Conservation (phyloP, 2,888 invertebrate species). For the Anthophora plumipes region DNA sequence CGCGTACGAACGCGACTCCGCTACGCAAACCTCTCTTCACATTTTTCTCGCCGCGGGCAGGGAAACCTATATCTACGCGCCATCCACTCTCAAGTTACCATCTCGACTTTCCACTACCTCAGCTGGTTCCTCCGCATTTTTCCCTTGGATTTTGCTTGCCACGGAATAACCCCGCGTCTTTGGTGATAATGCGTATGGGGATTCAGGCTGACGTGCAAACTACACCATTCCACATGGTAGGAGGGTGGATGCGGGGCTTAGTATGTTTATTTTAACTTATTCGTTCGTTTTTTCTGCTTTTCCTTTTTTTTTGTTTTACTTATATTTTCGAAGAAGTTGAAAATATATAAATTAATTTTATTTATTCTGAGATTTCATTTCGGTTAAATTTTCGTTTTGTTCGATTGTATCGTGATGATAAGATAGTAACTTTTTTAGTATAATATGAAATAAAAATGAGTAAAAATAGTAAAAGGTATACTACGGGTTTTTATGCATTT, state of each 20-base stretch:
- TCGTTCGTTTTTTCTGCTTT: neutral
- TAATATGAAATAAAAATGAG: too few relatives aligned
- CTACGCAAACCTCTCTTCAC: constrained; percentile 38
- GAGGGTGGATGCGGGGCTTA: neutral
- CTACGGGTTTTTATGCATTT: too few relatives aligned
- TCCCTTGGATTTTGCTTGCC: constrained; percentile 53
- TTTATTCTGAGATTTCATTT: too few relatives aligned
- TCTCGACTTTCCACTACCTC: constrained; percentile 62
- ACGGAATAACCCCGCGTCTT: constrained; percentile 37
- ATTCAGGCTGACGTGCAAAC: constrained; percentile 48
- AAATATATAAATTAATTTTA: too few relatives aligned
- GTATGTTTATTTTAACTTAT: neutral
- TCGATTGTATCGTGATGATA: too few relatives aligned
- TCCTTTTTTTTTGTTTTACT: too few relatives aligned
- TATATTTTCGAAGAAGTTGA: neutral
- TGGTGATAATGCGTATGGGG: constrained; percentile 47
- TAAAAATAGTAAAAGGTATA: too few relatives aligned
- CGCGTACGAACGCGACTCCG: constrained; percentile 25
- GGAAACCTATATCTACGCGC: constrained; percentile 61
- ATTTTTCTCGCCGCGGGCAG: constrained; percentile 48
- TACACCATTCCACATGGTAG: constrained; percentile 3
- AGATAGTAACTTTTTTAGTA: too few relatives aligned
- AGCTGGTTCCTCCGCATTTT: constrained; percentile 62
- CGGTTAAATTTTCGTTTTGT: too few relatives aligned
- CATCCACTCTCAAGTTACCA: constrained; percentile 66